Conservation (phyloP, 1,140 invertebrate genomes). For the Schlechtendalia chinensis region DNA sequence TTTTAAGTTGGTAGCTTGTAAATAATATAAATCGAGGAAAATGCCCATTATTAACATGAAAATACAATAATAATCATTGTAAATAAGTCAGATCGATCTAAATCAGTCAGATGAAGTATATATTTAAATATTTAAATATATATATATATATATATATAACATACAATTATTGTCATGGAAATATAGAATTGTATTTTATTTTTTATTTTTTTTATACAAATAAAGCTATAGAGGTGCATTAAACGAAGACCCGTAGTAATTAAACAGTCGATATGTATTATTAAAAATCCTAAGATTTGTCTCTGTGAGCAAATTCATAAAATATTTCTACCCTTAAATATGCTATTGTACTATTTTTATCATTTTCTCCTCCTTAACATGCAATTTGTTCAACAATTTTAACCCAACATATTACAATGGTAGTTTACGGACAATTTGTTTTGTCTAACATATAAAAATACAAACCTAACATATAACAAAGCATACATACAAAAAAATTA, state of each 20-base stretch:
- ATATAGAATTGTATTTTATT: too few species aligned
- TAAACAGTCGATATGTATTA: slow-evolving; percentile 32
- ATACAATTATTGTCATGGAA: slow-evolving; percentile 45
- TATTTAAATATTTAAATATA: slow-evolving; percentile 32
- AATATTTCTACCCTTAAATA: slow-evolving; percentile 27
- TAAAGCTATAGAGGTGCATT: slow-evolving; percentile 18
- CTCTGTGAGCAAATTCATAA: slow-evolving; percentile 28
- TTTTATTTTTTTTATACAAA: slow-evolving; percentile 9
- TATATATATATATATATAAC: slow-evolving; percentile 14
- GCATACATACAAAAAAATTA: slow-evolving; percentile 24
- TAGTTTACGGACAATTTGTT: slow-evolving; percentile 2
- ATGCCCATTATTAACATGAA: slow-evolving; percentile 47
- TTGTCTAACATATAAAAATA: slow-evolving; percentile 21
- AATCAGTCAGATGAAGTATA: slow-evolving; percentile 40
- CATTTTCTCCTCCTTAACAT: neutral
- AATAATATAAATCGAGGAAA: slow-evolving; percentile 46
- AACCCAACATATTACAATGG: slow-evolving; percentile 36
- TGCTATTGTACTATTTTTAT: slow-evolving; percentile 29
- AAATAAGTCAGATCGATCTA: slow-evolving; percentile 48
- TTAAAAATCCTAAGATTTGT: slow-evolving; percentile 21
- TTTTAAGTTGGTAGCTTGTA: slow-evolving; percentile 37
- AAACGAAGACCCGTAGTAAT: slow-evolving; percentile 41
- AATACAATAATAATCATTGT: slow-evolving; percentile 47
- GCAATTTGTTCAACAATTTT: slow-evolving; percentile 18
- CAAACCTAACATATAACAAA: slow-evolving; percentile 48